These are phyloP conservation scores for Gopherus evgoodei DNA, from an alignment of 2,113 vertebrate genomes.

Conservation along the genomic window DNA sequence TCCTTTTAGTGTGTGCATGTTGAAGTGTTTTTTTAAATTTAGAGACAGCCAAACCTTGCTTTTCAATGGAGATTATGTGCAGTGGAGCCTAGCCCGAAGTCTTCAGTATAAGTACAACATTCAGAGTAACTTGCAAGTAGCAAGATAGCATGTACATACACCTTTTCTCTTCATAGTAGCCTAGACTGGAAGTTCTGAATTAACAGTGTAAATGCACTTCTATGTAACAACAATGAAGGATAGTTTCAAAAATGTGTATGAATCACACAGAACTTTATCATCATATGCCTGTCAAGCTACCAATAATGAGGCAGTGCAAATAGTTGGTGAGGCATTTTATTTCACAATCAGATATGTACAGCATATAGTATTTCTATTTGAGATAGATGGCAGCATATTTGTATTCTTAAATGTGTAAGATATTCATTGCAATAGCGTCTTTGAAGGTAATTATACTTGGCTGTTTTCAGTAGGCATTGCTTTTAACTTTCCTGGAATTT, in stretches of 20 bases:
- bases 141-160: conserved; percentile 19
- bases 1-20: background rate
- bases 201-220: conserved; percentile 33
- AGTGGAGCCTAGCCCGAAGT: conserved; percentile 28
- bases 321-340: background rate
- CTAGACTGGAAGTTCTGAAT: conserved; percentile 36
- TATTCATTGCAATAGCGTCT: background rate
- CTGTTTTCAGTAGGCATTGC: background rate
- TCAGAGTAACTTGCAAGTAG: conserved; percentile 32
- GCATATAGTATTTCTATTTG: background rate
- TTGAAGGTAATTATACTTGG: background rate
- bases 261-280: conserved; percentile 28
- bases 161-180: conserved; percentile 49
- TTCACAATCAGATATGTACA: background rate
- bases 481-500: background rate
- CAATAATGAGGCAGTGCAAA: background rate
- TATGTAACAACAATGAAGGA: background rate
- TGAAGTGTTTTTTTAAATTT: conserved; percentile 43
- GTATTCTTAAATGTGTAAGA: background rate
- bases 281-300: conserved; percentile 28
- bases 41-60: conserved; percentile 35
- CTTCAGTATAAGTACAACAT: background rate
- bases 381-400: background rate
- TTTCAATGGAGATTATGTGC: conserved; percentile 37
- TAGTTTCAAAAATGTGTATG: conserved; percentile 12